Evolutionary conservation across 30 jellyfish, hydroid and myxozoan species (phyloP).

Genomic region (Cassiopea andromeda): DNA sequence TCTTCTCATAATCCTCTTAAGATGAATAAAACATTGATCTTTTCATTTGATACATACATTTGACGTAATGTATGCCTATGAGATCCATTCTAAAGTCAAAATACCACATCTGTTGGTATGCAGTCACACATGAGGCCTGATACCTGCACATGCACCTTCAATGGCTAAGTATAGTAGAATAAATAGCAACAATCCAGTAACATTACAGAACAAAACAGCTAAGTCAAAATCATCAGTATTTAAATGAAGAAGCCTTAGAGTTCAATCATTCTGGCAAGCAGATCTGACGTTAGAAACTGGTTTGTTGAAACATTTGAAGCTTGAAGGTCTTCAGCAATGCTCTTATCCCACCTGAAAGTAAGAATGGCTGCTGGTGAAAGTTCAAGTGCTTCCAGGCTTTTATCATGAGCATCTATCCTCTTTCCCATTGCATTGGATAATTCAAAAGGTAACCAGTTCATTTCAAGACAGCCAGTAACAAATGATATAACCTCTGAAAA

Average conservation of each 20-base stretch:
- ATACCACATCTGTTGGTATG: no score
- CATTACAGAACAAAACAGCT: no score
- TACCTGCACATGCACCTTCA: no score
- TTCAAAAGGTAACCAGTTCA: conserved; percentile 80
- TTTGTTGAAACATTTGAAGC: not conserved
- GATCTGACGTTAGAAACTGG: conserved; percentile 29
- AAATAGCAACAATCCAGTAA: no score
- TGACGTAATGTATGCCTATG: no score
- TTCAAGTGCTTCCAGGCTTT: conserved; percentile 45
- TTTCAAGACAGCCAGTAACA: conserved; percentile 63
- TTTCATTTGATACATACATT: no score
- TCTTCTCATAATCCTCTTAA: no score
- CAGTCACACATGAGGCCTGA: no score
- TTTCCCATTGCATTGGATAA: conserved; percentile 72
- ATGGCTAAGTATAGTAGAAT: no score
- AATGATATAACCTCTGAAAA: conserved; percentile 67
- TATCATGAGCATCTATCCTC: conserved; percentile 2
- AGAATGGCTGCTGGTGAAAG: conserved; percentile 90
- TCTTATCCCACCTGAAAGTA: conserved; percentile 65
- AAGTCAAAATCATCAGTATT: no score
- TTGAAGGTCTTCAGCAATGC: conserved; percentile 43
- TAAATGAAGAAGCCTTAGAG: not conserved
- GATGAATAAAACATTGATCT: no score
- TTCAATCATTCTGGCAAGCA: conserved; percentile 41
- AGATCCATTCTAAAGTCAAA: no score